Evolutionary conservation across 2,113 vertebrate species (phyloP).

Genomic region (Lampris megalopsis): DNA sequence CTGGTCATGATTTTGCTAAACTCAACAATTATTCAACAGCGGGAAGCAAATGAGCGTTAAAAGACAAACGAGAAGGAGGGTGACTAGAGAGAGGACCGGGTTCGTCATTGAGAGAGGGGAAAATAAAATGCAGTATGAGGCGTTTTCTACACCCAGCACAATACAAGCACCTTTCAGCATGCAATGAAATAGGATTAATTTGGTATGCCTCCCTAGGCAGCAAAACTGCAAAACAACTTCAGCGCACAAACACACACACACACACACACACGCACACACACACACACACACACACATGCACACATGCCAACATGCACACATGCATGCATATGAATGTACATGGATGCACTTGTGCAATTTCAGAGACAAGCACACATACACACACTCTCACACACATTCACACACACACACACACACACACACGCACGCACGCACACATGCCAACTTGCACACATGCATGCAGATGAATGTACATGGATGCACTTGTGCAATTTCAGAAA

Average conservation of each 20-base stretch:
- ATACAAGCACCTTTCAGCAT: slow-evolving; percentile 40
- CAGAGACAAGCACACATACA: too few species aligned
- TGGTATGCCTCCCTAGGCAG: slow-evolving; percentile 47
- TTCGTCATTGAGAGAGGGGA: slow-evolving; percentile 16
- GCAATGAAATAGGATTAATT: slow-evolving; percentile 62
- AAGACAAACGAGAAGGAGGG: slow-evolving; percentile 54
- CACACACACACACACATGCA: not conserved
- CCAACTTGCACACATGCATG: too few species aligned
- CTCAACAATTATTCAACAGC: slow-evolving; percentile 58
- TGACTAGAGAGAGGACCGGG: slow-evolving; percentile 21
- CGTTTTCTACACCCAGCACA: slow-evolving; percentile 43
- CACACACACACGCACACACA: not conserved
- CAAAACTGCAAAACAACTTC: slow-evolving; percentile 33
- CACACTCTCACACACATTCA: too few species aligned
- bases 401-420: too few species aligned
- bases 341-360: too few species aligned
- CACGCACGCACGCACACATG: too few species aligned
- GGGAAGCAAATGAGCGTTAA: slow-evolving; percentile 52
- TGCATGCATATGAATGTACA: too few species aligned
- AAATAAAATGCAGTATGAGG: slow-evolving; percentile 30
- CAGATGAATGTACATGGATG: too few species aligned
- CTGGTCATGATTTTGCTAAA: slow-evolving; percentile 53
- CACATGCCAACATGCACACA: too few species aligned
- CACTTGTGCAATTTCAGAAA: too few species aligned
- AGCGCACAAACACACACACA: slow-evolving; percentile 10